Evolutionary conservation across 2,797 vertebrate species (phyloP).

Genomic region (Sphenodon punctatus): DNA sequence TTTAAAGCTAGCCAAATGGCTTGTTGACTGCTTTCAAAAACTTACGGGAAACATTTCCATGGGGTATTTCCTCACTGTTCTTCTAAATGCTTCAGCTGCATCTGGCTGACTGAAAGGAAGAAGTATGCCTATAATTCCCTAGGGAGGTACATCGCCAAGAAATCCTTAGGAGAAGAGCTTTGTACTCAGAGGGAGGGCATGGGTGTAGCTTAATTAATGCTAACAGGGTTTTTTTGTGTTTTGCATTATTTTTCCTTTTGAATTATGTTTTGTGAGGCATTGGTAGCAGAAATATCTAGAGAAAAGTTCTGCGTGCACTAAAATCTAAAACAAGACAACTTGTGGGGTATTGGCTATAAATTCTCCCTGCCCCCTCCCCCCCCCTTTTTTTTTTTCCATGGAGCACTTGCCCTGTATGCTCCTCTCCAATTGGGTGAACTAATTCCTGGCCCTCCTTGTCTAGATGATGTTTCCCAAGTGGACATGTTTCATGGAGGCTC

Average conservation of each 20-base stretch:
- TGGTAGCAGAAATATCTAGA: too few species aligned
- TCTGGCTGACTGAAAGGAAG: background rate
- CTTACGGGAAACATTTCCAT: background rate
- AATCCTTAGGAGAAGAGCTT: background rate
- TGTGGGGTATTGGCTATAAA: too few species aligned
- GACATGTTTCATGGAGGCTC: slow-evolving; percentile 78
- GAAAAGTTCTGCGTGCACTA: too few species aligned
- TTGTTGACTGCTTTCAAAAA: background rate
- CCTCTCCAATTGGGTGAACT: background rate
- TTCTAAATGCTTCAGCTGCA: background rate
- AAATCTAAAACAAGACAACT: background rate
- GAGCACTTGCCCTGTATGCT: background rate
- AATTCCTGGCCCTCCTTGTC: slow-evolving; percentile 1
- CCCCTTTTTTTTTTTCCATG: background rate
- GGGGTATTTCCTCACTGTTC: background rate
- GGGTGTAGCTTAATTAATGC: background rate
- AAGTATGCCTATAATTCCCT: background rate
- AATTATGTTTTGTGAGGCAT: too few species aligned
- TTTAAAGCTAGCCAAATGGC: background rate
- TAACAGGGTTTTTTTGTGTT: background rate
- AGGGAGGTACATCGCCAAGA: background rate
- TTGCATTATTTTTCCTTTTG: background rate
- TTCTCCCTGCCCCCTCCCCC: too few species aligned
- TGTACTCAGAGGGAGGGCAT: background rate
- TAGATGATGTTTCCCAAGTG: slow-evolving; percentile 86